phyloP scores from a whole-genome alignment of 1,140 invertebrate species.

The Cotesia glomerata region DNA sequence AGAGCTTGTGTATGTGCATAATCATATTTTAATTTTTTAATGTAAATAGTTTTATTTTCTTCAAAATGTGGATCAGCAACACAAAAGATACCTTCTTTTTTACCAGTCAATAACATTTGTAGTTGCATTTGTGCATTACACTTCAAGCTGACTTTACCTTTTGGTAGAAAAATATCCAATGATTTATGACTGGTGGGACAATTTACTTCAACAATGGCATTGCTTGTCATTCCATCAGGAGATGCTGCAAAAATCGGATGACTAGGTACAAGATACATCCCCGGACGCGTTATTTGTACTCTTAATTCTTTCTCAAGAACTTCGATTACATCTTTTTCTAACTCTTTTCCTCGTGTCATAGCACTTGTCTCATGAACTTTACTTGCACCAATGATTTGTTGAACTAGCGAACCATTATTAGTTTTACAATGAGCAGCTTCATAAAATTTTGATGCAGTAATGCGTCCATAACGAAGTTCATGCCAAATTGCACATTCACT shows the following conservation, averaged over 20 bases:
- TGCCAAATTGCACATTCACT: constrained; percentile 41
- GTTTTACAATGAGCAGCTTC: constrained; percentile 52
- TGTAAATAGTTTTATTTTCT: constrained; percentile 30
- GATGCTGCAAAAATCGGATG: too few species aligned
- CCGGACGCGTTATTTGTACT: constrained; percentile 21
- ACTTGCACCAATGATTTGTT: constrained; percentile 44
- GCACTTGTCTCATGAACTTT: constrained; percentile 42
- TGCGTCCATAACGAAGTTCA: constrained; percentile 49
- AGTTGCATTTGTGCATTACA: too few species aligned
- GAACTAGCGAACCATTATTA: constrained; percentile 43
- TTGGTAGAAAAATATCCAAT: too few species aligned
- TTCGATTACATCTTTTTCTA: constrained; percentile 46
- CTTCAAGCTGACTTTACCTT: too few species aligned
- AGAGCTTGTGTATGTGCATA: constrained; percentile 12
- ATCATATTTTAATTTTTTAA: constrained; percentile 30
- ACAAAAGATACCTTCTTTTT: too few species aligned
- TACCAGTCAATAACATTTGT: too few species aligned
- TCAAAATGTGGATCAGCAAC: too few species aligned
- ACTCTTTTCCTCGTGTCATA: constrained; percentile 45
- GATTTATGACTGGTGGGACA: too few species aligned
- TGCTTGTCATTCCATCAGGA: too few species aligned
- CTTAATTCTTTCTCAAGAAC: constrained; percentile 23
- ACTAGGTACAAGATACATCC: constrained; percentile 33
- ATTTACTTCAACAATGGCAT: too few species aligned
- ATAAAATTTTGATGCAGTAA: constrained; percentile 56